These are phyloP conservation scores for Triplophysa bombifrons DNA, from an alignment of 2,797 vertebrate species.

Conservation along the genomic window DNA sequence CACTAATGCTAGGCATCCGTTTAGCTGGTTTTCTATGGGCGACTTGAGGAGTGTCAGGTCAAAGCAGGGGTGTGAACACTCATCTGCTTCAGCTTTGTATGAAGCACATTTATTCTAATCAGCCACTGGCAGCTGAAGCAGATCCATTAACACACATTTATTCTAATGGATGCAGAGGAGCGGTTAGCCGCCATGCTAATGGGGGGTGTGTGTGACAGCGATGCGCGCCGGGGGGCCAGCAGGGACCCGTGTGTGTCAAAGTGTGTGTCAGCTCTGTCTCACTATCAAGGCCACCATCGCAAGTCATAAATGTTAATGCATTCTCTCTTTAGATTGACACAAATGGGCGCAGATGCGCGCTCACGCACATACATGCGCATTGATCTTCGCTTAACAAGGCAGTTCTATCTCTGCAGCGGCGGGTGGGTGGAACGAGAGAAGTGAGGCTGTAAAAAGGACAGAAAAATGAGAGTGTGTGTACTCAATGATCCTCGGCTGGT, in stretches of 20 bases:
- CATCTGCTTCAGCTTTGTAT: constrained; percentile 55
- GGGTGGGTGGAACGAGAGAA: constrained; percentile 40
- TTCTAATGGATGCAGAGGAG: constrained; percentile 61
- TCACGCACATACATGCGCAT: constrained; percentile 31
- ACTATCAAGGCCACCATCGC: constrained; percentile 63
- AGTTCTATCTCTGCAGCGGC: constrained; percentile 17
- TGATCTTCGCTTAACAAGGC: constrained; percentile 36
- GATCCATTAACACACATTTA: constrained; percentile 62
- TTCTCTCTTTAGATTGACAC: constrained; percentile 59
- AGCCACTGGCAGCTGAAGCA: constrained; percentile 56
- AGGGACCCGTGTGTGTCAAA: constrained; percentile 51
- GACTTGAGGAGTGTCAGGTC: constrained; percentile 49
- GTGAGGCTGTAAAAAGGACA: constrained; percentile 6
- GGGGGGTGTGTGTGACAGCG: constrained; percentile 55
- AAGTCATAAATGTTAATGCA: constrained; percentile 64
- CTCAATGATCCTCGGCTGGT: constrained; percentile 28
- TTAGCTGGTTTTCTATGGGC: constrained; percentile 42
- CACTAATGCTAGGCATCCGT: constrained; percentile 17
- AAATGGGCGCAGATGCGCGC: constrained; percentile 33
- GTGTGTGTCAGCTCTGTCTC: constrained; percentile 56
- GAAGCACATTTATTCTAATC: constrained; percentile 56
- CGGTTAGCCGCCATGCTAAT: constrained; percentile 56
- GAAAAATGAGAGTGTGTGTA: constrained; percentile 1
- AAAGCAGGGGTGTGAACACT: constrained; percentile 40
- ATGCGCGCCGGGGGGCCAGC: constrained; percentile 43